phyloP scores from a whole-genome alignment of 2,797 vertebrate species.

The Astyanax mexicanus region DNA sequence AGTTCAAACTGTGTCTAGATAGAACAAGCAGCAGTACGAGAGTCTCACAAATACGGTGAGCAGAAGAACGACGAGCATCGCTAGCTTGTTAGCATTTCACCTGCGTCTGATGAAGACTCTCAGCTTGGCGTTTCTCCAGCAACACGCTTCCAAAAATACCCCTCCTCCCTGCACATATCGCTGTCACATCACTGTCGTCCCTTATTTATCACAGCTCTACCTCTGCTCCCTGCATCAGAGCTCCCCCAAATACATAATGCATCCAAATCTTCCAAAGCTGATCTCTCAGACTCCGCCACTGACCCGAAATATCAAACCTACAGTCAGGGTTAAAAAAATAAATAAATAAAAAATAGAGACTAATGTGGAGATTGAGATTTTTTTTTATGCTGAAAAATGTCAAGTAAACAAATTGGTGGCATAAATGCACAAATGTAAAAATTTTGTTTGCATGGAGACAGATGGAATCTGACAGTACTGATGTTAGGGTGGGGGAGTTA shows the following conservation, averaged over 20 bases:
- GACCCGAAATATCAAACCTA: constrained; percentile 6
- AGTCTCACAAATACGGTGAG: background rate
- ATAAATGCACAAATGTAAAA: background rate
- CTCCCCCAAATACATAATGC: constrained; percentile 16
- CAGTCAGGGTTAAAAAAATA: background rate
- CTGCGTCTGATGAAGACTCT: constrained; percentile 14
- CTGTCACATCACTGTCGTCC: background rate
- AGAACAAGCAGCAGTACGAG: background rate
- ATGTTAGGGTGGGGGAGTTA: too few relatives aligned
- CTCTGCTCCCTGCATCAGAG: background rate
- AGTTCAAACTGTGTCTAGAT: constrained; percentile 10
- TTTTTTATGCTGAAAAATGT: background rate
- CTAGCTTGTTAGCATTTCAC: background rate
- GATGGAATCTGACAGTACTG: background rate
- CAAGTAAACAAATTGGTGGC: background rate
- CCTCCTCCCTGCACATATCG: background rate
- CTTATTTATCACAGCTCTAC: constrained; percentile 25
- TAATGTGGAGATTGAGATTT: background rate
- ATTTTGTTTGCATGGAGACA: background rate
- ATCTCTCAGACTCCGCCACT: background rate
- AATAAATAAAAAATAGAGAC: background rate
- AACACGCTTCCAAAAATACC: background rate
- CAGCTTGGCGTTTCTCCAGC: background rate
- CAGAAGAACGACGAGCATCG: background rate
- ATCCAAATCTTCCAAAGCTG: constrained; percentile 1